Evolutionary conservation across 2,113 vertebrate genomes (phyloP).

Genomic region (Hippocampus comes): DNA sequence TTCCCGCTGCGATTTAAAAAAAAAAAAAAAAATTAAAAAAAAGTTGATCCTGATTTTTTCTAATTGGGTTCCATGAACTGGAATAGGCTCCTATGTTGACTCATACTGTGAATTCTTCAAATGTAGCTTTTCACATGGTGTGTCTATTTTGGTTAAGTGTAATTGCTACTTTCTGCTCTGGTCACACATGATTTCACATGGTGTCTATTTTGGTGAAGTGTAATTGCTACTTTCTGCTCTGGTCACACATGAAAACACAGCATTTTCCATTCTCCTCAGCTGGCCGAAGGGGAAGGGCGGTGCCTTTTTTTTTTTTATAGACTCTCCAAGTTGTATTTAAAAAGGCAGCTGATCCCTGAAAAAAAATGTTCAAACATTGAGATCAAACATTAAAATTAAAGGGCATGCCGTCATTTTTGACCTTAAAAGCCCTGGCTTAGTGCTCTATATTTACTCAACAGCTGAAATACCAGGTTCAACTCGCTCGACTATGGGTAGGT

Average conservation of each 20-base stretch:
- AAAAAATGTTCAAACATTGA: background rate
- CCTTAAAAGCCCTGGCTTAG: constrained; percentile 32
- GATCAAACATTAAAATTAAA: constrained; percentile 48
- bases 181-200: background rate
- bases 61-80: background rate
- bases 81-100: background rate
- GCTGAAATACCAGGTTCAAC: constrained; percentile 3
- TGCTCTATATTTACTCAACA: constrained; percentile 27
- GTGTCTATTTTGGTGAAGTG: constrained; percentile 17
- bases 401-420: constrained; percentile 23
- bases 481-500: constrained; percentile 3
- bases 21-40: too few relatives aligned
- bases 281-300: constrained; percentile 18
- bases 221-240: constrained; percentile 34
- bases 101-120: background rate
- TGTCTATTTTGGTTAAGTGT: constrained; percentile 37
- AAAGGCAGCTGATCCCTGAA: constrained; percentile 2
- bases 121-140: background rate
- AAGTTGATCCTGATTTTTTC: background rate
- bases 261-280: background rate
- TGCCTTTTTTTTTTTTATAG: constrained; percentile 48
- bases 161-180: constrained; percentile 33
- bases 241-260: background rate
- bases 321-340: constrained; percentile 37
- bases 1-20: too few relatives aligned